Base-by-base conservation (phyloP, 2,797 vertebrate genomes). In the Alfaro cultratus region DNA sequence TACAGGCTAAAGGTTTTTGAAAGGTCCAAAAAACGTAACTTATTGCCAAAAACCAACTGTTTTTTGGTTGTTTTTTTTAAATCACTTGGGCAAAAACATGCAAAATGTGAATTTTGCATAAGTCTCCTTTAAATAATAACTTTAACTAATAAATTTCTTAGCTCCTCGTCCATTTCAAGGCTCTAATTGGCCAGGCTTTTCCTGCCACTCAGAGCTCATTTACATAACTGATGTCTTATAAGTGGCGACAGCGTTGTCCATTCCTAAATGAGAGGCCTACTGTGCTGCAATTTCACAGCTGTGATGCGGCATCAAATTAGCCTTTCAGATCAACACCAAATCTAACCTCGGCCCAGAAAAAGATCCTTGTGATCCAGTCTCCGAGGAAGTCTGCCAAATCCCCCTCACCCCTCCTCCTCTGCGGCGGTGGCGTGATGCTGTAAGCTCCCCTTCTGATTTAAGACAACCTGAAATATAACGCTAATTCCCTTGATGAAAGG, bases 401-500 rank as follows among this genome's bases (percentile, higher is more conserved):
- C 34, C 34, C 2, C 80, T 31, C 39, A 41, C 26, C 64, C 89
- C 82, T 86, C 85, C 87, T 89, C 91, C 90, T 87, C 68, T 74
- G 86, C 79, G 72, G 81, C 62, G 87, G 80, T 91, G 83, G 86
- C 78, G 51, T 92, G 86, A 89, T 78, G 92, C 91, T 86, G 86
- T 94, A 94, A 95, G 94, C 91, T 91, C 88, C 81, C 91, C 87
- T 87, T 92, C 86, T 93, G 89, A 93, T 93, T 94, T 90, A 88
- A 94, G 90, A 94, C 92, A 94, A 95, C 92, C 93, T 94, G 93
- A 93, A 95, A 95, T 93, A 93, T 92, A 95, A 94, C 88, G 87
- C 87, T 93, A 92, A 95, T 94, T 94, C 90, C 91, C 87, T 70
- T 87, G 91, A 93, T 91, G 90, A 93, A 93, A 90, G 90, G 86